Conservation (phyloP, 1,140 invertebrate genomes). For the Trichomalopsis sarcophagae region DNA sequence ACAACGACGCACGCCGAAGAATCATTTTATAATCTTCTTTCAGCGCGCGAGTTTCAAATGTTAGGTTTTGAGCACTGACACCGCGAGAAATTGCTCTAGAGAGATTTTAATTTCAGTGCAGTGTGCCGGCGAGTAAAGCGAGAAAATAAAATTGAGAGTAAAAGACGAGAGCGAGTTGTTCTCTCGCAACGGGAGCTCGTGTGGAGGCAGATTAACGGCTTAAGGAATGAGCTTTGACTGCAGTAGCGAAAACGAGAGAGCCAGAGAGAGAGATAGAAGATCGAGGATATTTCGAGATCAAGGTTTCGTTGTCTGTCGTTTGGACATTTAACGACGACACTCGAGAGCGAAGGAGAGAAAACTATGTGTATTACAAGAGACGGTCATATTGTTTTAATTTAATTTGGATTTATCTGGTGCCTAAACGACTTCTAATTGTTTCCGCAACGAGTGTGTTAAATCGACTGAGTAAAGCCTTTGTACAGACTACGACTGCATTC, state of each 20-base stretch:
- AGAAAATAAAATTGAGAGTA: not conserved
- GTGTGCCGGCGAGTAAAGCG: not conserved
- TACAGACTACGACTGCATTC: not conserved
- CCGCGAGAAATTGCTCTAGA: conserved; percentile 3
- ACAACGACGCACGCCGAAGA: not conserved
- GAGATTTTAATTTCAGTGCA: conserved; percentile 58
- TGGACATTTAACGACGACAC: conserved; percentile 47
- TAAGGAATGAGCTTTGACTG: conserved; percentile 53
- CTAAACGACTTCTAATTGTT: not conserved
- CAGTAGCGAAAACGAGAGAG: not conserved
- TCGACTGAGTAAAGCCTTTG: not conserved
- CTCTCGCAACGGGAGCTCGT: conserved; percentile 33
- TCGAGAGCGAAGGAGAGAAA: not conserved
- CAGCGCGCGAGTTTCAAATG: not conserved
- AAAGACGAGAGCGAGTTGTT: not conserved
- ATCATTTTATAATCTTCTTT: conserved; percentile 10
- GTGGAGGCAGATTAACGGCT: conserved; percentile 55
- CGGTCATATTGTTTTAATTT: conserved; percentile 2
- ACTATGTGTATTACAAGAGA: not conserved
- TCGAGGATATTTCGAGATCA: conserved; percentile 54
- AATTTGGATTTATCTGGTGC: not conserved
- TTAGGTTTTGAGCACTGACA: conserved; percentile 11
- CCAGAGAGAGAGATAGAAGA: conserved; percentile 6
- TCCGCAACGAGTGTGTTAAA: not conserved
- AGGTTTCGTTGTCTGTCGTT: conserved; percentile 54